Conservation (phyloP, 1,140 invertebrate species). For the Brachionus paranguensis region DNA sequence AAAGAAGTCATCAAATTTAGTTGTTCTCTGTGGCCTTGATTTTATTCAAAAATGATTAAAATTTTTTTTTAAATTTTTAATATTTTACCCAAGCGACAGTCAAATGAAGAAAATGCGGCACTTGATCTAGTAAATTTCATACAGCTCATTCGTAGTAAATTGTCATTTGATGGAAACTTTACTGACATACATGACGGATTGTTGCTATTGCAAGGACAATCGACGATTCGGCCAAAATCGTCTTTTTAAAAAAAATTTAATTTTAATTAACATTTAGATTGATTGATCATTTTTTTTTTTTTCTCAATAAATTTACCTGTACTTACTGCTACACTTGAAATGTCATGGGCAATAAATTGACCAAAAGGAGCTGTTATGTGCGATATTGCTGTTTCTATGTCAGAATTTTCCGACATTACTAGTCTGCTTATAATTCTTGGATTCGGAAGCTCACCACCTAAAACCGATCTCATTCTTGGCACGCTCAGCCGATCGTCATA, state of each 20-base stretch:
- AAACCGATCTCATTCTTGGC: neutral
- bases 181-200: conserved; percentile 17
- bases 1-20: conserved; percentile 73
- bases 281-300: too few species aligned
- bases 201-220: neutral
- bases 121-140: conserved; percentile 30
- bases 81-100: conserved; percentile 12
- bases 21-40: conserved; percentile 58
- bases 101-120: conserved; percentile 15
- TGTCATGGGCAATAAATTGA: conserved; percentile 39
- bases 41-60: too few species aligned
- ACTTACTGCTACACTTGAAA: conserved; percentile 21
- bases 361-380: conserved; percentile 32
- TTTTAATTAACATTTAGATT: too few species aligned
- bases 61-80: too few species aligned
- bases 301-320: neutral
- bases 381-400: neutral
- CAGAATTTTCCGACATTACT: neutral
- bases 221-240: conserved; percentile 12
- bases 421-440: conserved; percentile 8
- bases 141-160: conserved; percentile 26
- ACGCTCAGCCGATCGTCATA: neutral
- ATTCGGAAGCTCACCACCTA: neutral
- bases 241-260: neutral
- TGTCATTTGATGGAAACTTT: conserved; percentile 27